Evolutionary conservation across 2,797 vertebrate species (phyloP).

Genomic region (Ambastaia sidthimunki): DNA sequence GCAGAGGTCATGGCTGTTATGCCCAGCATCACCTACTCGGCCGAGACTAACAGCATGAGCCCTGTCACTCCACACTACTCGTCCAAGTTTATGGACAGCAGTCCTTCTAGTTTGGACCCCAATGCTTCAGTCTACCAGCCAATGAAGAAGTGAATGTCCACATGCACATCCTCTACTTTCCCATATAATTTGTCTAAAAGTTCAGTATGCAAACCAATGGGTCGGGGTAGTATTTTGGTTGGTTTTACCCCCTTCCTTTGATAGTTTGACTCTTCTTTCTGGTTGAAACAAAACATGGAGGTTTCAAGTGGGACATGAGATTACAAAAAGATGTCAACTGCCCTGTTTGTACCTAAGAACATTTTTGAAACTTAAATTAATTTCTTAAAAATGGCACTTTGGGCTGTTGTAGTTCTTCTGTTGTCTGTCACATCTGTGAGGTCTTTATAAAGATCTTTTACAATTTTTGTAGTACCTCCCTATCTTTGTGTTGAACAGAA

Average conservation of each 20-base stretch:
- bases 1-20: conserved; percentile 99
- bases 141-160: conserved; percentile 89
- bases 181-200: conserved; percentile 56
- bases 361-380: conserved; percentile 75
- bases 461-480: conserved; percentile 13
- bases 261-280: conserved; percentile 14
- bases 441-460: conserved; percentile 12
- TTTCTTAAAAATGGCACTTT: conserved; percentile 73
- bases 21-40: conserved; percentile 94
- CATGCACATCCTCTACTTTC: background rate
- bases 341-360: conserved; percentile 66
- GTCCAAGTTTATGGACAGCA: conserved; percentile 99
- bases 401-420: conserved; percentile 67
- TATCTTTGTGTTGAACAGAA: conserved; percentile 27
- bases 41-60: conserved; percentile 89
- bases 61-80: conserved; percentile 94
- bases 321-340: conserved; percentile 62
- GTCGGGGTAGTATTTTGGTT: conserved; percentile 69
- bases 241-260: conserved; percentile 1
- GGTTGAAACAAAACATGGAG: conserved; percentile 11
- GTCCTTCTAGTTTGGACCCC: conserved; percentile 95
- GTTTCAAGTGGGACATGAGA: conserved; percentile 57
- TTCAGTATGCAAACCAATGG: conserved; percentile 70
- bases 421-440: conserved; percentile 57
- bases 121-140: conserved; percentile 99